Evolutionary conservation across 2,797 vertebrate species (phyloP).

Genomic region (Malacoraja senta): DNA sequence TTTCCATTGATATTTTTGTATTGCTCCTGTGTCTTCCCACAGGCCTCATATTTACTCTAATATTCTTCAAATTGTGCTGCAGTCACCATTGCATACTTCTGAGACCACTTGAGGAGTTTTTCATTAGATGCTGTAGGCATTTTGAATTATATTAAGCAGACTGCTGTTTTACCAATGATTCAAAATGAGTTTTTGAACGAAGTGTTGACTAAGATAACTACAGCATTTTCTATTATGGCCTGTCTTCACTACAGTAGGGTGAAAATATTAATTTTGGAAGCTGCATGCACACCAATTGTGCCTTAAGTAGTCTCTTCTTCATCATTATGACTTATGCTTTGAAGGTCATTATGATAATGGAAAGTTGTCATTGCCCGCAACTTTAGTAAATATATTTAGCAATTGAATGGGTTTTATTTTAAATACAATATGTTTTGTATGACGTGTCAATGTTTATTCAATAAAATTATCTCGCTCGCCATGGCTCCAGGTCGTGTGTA

Average conservation of each 20-base stretch:
- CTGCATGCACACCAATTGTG: neutral
- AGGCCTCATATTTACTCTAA: neutral
- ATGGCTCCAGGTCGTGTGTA: too few relatives aligned
- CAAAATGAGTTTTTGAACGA: neutral
- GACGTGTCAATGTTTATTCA: neutral
- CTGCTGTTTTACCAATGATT: neutral
- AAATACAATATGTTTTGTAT: neutral
- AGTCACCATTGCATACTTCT: neutral
- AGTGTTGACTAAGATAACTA: neutral
- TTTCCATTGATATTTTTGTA: neutral
- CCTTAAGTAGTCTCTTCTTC: neutral
- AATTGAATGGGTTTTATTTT: neutral
- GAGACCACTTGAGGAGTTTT: neutral
- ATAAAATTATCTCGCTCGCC: too few relatives aligned
- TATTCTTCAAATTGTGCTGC: neutral
- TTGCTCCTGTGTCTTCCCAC: neutral
- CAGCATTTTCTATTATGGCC: neutral
- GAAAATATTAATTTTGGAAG: slow-evolving; percentile 6
- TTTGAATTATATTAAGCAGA: slow-evolving; percentile 4
- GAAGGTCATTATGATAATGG: neutral
- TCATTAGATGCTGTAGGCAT: neutral
- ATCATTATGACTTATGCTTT: neutral
- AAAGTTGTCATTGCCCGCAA: neutral
- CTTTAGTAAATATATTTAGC: neutral
- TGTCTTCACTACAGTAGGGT: neutral